Conservation (phyloP, 2,797 vertebrate genomes). For the Crypturellus tataupa region DNA sequence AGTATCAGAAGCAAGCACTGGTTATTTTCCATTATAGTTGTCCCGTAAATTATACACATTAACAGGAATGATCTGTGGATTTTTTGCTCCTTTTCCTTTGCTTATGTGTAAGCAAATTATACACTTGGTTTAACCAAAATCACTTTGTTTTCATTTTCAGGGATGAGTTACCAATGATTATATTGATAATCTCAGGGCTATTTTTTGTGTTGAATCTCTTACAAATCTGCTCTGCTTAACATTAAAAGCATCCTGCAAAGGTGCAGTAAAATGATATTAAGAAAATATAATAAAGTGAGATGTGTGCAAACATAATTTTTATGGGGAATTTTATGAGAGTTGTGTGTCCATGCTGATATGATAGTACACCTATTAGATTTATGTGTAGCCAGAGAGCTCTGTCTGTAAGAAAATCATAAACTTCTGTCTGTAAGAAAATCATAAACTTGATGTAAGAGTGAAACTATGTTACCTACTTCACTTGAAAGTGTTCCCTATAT, state of each 20-base stretch:
- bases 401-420: conserved; percentile 7
- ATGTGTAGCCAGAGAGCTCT: not conserved
- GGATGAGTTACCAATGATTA: not conserved
- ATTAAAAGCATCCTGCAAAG: not conserved
- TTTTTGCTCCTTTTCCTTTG: not conserved
- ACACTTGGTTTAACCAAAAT: not conserved
- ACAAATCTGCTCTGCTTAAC: not conserved
- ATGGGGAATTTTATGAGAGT: not conserved
- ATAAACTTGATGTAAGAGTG: not conserved
- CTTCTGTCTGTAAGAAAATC: conserved; percentile 1
- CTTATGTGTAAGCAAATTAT: not conserved
- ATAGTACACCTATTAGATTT: not conserved
- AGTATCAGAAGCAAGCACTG: not conserved
- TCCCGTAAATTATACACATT: not conserved
- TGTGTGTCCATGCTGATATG: not conserved
- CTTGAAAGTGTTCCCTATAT: not conserved
- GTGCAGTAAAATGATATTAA: conserved; percentile 19
- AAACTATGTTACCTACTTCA: not conserved
- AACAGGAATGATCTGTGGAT: not conserved
- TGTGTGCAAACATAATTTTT: not conserved
- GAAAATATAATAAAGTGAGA: conserved; percentile 8
- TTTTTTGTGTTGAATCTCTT: conserved; percentile 37
- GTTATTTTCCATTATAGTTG: conserved; percentile 26
- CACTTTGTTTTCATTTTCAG: conserved; percentile 34
- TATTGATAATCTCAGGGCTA: not conserved